Base-by-base conservation (phyloP, 2,888 invertebrate genomes). In the Drosophila greeni region DNA sequence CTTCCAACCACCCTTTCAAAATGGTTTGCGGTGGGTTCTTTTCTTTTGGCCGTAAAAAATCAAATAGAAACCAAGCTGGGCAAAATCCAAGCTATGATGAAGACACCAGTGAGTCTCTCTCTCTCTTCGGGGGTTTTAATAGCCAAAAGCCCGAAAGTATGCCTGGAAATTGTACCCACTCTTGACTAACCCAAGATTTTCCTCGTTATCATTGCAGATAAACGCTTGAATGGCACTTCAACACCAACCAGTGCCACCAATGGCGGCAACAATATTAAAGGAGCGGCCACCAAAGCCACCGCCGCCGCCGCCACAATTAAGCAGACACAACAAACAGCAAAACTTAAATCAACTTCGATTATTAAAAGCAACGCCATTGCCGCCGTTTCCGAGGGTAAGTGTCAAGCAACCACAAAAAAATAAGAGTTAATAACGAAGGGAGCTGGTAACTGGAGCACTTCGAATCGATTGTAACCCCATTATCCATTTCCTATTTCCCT, bases 331-430 rank as follows among this genome's bases (percentile, higher is more conserved):
- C 55, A 54, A 26, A 59, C 39, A 20, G 40, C 31, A 3, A 68
- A 78, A 62, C 72, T 31, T 23, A 67, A 51, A 36, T 56, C 48
- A 31, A 53, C 59, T 34, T 23, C 61, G 45, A 39, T 43, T 42
- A 57, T 52, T 54, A 78, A 74, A 37, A 66, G 37, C 55, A 36
- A 37, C 49, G n/a, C 70, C 26, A 68, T 57, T 43, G 48, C 37
- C 2, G 54, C 43, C 56, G 65, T 74, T 53, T 52, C 74, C n/a
- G 72, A 80, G 51, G 78, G 78, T 78, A 72, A 79, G 78, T 74
- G 69, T 69, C 34, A 36, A 61, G 16, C 11, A 33, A 18, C 23
- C 1, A 29, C 23, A 23, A 14, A 45, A 45, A 23, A 31, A 20
- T 14, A 14, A 31, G 43, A 29, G 42, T 34, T 48, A 16, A 48